These are phyloP conservation scores for Phrynocephalus forsythii DNA, from an alignment of 2,797 vertebrate species.

Conservation along the genomic window DNA sequence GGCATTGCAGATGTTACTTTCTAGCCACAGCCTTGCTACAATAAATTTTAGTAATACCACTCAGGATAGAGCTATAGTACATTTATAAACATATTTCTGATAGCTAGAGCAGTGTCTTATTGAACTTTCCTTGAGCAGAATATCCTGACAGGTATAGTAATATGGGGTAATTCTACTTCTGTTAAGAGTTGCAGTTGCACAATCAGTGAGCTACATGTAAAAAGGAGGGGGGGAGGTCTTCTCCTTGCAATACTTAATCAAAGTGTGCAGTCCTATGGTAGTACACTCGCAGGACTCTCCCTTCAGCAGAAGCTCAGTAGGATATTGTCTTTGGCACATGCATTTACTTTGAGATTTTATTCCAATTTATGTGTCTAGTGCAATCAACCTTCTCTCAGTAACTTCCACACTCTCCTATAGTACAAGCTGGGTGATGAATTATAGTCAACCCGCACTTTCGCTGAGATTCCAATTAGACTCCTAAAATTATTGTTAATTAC, in stretches of 20 bases:
- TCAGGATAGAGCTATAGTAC: conserved; percentile 36
- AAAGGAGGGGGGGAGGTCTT: too few species aligned
- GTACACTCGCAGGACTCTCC: too few species aligned
- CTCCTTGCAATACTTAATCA: too few species aligned
- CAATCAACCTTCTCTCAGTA: conserved; percentile 50
- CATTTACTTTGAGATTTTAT: conserved; percentile 6
- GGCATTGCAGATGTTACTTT: conserved; percentile 44
- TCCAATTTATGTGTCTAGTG: conserved; percentile 54
- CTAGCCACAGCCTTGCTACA: conserved; percentile 40
- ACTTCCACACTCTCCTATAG: conserved; percentile 56
- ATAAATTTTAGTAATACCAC: conserved; percentile 36
- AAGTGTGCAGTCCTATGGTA: too few species aligned
- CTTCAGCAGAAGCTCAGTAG: too few species aligned
- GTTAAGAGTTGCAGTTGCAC: too few species aligned
- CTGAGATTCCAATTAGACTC: conserved; percentile 73
- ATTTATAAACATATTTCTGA: conserved; percentile 48
- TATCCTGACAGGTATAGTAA: too few species aligned
- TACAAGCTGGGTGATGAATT: conserved; percentile 56
- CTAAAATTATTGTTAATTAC: conserved; percentile 58
- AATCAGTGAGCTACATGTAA: too few species aligned
- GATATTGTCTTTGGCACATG: too few species aligned
- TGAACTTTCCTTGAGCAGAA: too few species aligned
- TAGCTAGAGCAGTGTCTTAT: neutral
- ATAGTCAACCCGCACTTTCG: conserved; percentile 72
- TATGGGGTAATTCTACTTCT: too few species aligned